These are phyloP conservation scores for Lypha dubia DNA, from an alignment of 2,888 invertebrate genomes.

Conservation along the genomic window DNA sequence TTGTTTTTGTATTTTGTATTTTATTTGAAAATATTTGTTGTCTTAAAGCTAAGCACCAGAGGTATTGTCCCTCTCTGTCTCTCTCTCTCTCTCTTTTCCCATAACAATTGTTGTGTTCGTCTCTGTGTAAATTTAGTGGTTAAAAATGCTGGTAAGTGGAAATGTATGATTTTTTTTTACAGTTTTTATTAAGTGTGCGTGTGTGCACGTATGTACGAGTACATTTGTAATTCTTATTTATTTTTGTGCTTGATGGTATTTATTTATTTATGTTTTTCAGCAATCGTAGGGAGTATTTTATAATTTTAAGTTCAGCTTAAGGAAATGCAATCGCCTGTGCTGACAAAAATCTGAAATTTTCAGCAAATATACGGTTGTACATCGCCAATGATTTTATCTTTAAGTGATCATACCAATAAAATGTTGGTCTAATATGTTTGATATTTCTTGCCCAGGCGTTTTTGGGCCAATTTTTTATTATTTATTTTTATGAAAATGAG, in stretches of 20 bases:
- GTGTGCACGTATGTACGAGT: not conserved
- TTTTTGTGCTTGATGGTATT: slow-evolving; percentile 30
- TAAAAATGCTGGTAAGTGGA: not conserved
- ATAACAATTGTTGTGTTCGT: not conserved
- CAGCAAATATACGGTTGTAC: no score
- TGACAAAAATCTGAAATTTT: no score
- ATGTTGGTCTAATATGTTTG: no score
- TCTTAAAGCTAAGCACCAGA: slow-evolving; percentile 24
- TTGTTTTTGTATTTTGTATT: slow-evolving; percentile 1
- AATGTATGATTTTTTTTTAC: not conserved
- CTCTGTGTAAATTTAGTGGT: slow-evolving; percentile 12
- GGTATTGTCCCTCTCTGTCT: not conserved
- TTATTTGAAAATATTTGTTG: slow-evolving; percentile 23
- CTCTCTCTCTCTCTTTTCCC: not conserved
- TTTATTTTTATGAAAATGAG: no score
- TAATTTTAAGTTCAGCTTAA: not conserved
- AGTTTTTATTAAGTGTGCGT: not conserved
- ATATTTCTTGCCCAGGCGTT: no score
- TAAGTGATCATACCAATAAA: no score
- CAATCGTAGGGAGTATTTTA: not conserved
- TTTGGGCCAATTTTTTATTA: no score
- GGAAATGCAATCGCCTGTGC: not conserved
- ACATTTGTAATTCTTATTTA: not conserved
- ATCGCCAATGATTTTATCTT: no score
- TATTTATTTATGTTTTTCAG: not conserved